These are phyloP conservation scores for Bolinopsis microptera DNA, from an alignment of 37 sponge, comb jelly and placozoan genomes.

Conservation along the genomic window DNA sequence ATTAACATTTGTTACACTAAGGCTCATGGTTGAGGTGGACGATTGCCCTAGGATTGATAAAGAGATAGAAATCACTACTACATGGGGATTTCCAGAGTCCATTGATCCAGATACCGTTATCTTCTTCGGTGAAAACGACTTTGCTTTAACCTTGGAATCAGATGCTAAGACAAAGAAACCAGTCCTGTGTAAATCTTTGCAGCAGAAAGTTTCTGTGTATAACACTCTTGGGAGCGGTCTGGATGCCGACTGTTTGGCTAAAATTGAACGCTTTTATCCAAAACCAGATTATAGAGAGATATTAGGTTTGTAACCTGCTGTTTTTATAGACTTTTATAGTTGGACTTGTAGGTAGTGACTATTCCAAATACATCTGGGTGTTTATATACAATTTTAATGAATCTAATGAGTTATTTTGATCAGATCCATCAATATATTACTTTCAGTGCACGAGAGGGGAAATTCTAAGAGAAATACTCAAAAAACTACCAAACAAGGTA, in stretches of 20 bases:
- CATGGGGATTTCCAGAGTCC: constrained; percentile 22
- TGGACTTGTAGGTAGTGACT: no score
- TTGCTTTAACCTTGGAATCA: constrained; percentile 24
- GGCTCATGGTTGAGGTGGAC: background rate
- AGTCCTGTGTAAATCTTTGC: constrained; percentile 21
- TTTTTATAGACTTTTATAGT: no score
- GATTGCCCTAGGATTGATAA: background rate
- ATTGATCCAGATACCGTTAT: constrained; percentile 1
- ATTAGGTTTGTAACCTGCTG: constrained; percentile 6
- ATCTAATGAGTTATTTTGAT: no score
- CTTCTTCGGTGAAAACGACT: constrained; percentile 13
- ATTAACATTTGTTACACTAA: no score
- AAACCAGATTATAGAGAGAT: constrained; percentile 40
- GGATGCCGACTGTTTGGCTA: background rate
- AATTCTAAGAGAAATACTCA: background rate
- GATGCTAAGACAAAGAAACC: constrained; percentile 30
- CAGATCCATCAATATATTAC: background rate
- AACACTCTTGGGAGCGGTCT: background rate
- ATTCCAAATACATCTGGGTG: no score
- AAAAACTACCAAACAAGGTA: background rate
- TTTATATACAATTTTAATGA: no score
- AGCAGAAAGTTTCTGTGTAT: background rate
- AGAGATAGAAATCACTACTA: background rate
- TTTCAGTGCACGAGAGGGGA: constrained; percentile 17
- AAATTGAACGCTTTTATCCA: background rate